phyloP scores from a whole-genome alignment of 2,888 invertebrate genomes.

The Allophyes oxyacanthae region DNA sequence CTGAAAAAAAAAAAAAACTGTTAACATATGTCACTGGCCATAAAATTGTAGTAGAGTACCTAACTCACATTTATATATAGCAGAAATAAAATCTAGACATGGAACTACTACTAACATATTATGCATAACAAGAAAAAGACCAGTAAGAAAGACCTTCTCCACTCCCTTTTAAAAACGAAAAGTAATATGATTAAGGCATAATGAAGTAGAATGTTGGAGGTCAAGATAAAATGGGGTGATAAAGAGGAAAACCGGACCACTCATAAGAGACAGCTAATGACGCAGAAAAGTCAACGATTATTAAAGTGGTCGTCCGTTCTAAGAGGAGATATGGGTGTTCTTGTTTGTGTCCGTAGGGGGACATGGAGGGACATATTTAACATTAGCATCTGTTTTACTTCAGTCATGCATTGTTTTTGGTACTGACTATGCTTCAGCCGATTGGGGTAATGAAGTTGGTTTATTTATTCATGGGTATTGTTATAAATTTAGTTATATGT shows the following conservation, averaged over 20 bases:
- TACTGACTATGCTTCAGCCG: neutral
- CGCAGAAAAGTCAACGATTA: slow-evolving; percentile 33
- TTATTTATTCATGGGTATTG: too few species aligned
- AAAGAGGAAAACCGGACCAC: slow-evolving; percentile 15
- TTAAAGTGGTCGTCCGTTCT: slow-evolving; percentile 12
- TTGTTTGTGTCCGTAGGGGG: slow-evolving; percentile 12
- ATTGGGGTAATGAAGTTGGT: neutral
- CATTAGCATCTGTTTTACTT: slow-evolving; percentile 4
- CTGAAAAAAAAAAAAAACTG: slow-evolving; percentile 10
- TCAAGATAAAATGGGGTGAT: slow-evolving; percentile 22
- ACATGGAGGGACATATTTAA: slow-evolving; percentile 4
- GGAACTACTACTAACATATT: slow-evolving; percentile 26
- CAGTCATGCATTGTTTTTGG: slow-evolving; percentile 5
- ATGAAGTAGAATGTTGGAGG: neutral
- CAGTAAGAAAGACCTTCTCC: slow-evolving; percentile 15
- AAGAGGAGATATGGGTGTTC: slow-evolving; percentile 17
- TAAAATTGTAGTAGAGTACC: slow-evolving; percentile 11
- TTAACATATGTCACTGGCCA: slow-evolving; percentile 8
- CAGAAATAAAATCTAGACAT: slow-evolving; percentile 18
- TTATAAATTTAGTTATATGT: too few species aligned
- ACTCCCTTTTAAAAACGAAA: neutral
- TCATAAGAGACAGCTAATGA: slow-evolving; percentile 25
- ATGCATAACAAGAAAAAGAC: slow-evolving; percentile 22
- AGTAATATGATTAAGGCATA: neutral
- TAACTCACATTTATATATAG: slow-evolving; percentile 21